phyloP scores from a whole-genome alignment of 2,113 vertebrate species.

The Lepus americanus region DNA sequence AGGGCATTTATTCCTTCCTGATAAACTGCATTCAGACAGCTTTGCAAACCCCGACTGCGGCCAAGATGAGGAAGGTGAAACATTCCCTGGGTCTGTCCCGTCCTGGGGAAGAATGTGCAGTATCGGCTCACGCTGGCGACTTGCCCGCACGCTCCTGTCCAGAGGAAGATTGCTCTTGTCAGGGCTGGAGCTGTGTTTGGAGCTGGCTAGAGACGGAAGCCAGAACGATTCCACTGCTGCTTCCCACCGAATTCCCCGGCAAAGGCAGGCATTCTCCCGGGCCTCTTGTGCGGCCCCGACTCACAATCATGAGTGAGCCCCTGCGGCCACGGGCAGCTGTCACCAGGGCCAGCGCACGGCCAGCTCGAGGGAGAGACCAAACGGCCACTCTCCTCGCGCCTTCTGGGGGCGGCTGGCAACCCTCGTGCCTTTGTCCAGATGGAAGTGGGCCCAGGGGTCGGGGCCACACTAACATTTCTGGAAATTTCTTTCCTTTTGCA shows the following conservation, averaged over 20 bases:
- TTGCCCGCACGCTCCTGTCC: conserved; percentile 25
- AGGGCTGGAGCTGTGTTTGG: conserved; percentile 36
- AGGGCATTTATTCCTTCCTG: conserved; percentile 69
- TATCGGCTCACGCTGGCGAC: conserved; percentile 28
- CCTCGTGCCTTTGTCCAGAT: neutral
- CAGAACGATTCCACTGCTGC: neutral
- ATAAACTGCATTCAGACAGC: conserved; percentile 77
- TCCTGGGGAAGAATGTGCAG: conserved; percentile 57
- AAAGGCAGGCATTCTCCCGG: neutral
- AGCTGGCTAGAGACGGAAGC: conserved; percentile 52
- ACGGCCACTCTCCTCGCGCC: neutral
- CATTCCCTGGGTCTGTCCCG: conserved; percentile 59
- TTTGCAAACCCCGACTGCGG: neutral
- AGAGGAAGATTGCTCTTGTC: conserved; percentile 68
- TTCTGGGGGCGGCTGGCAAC: neutral
- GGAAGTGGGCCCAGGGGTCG: neutral
- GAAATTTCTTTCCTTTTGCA: neutral
- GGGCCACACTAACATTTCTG: neutral
- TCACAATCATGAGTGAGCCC: neutral
- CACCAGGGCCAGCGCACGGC: accelerated
- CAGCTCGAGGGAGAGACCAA: too few relatives aligned
- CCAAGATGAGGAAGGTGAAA: conserved; percentile 72
- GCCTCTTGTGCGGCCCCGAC: neutral
- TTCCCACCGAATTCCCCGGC: conserved; percentile 50
- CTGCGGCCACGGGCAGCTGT: accelerated